phyloP scores from a whole-genome alignment of 2,113 vertebrate species.

The Bubo blakistoni region DNA sequence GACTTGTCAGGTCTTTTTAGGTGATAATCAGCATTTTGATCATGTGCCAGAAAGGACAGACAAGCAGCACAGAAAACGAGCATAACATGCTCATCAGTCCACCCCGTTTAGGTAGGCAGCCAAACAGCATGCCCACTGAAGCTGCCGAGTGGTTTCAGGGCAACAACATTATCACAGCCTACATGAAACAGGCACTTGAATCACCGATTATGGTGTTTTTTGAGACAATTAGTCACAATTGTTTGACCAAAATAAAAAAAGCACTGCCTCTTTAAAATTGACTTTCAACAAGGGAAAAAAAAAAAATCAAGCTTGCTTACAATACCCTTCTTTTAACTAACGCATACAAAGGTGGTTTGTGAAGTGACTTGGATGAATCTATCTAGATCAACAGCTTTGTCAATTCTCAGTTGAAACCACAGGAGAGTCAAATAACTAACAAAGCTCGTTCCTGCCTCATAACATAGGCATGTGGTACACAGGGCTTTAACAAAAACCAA shows the following conservation, averaged over 20 bases:
- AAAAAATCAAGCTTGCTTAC: background rate
- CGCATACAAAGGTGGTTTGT: background rate
- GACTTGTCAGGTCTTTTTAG: conserved; percentile 12
- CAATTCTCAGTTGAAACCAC: background rate
- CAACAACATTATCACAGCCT: background rate
- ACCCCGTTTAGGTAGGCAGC: conserved; percentile 17
- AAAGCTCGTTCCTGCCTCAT: background rate
- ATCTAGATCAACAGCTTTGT: background rate
- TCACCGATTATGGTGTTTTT: background rate
- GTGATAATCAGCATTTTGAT: conserved; percentile 9
- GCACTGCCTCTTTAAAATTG: background rate
- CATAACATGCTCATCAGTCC: background rate
- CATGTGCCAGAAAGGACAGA: background rate
- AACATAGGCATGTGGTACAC: background rate
- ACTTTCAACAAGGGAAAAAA: background rate
- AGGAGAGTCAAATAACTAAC: background rate
- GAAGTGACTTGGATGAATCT: background rate
- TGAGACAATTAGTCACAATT: background rate
- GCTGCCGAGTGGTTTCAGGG: background rate
- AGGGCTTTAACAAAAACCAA: background rate
- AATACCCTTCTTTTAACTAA: background rate
- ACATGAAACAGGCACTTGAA: background rate
- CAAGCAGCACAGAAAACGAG: background rate
- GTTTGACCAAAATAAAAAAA: background rate
- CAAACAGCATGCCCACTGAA: background rate